Evolutionary conservation across 2,797 vertebrate genomes (phyloP), one percentile per base, ranked within the genome.

Genomic region (Betta splendens): DNA sequence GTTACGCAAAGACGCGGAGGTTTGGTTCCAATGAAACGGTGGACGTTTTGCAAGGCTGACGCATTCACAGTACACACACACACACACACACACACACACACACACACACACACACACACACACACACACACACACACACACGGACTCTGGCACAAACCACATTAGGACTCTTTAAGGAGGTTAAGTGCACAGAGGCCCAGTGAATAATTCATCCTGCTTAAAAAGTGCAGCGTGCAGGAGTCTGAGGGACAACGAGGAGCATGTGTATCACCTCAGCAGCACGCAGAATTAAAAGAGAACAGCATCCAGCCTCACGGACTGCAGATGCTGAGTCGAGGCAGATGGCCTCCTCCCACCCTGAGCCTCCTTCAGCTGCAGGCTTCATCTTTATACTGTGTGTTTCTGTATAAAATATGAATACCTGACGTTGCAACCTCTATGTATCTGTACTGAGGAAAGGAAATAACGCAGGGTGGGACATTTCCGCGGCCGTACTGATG

Each of bases 171-270:
- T 53, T 62, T 53, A 29, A 38, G 47, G 26, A 40, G n/a, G 16
- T 44, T 22, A 49, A 62, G 45, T 35, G 43, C 35, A 61, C 32
- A 65, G 18, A 36, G 36, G 40, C n/a, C 15, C 7, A 39, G 33
- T 69, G 33, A 69, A 61, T 73, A 47, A 78, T 72, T 75, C 1
- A 64, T 60, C 26, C 44, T 11, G 9, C 22, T n/a, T 42, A 28
- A 63, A 20, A 62, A 46, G 55, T 20, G 38, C 23, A 36, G 28
- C 25, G 23, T 55, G 22, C 50, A 49, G n/a, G n/a, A 16, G 20
- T 25, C 18, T 12, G 9, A 48, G 46, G 64, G 42, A 55, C 22
- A 32, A 44, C 38, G 16, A 25, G 9, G 8, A 47, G 9, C 21
- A n/a, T 11, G 8, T n/a, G 42, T 25, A 20, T 11, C 23, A 42